These are phyloP conservation scores for Eremophila alpestris DNA, from an alignment of 2,797 vertebrate genomes.

Conservation along the genomic window DNA sequence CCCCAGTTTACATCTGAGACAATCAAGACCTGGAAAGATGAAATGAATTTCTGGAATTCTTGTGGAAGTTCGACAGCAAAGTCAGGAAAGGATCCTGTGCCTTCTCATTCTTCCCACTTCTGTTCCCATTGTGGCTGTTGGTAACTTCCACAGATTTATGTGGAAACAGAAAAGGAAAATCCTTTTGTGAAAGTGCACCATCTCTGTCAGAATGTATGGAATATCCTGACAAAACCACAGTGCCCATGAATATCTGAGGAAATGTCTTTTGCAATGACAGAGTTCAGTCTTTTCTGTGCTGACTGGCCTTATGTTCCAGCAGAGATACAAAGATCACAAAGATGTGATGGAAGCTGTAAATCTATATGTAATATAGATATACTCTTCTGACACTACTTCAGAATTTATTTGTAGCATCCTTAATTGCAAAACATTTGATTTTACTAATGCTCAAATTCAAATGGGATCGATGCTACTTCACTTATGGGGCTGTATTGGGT, in stretches of 20 bases:
- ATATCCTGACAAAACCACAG: neutral
- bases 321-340: conserved; percentile 3
- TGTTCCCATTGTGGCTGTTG: neutral
- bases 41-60: neutral
- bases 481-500: neutral
- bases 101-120: neutral
- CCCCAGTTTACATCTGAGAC: neutral
- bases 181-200: neutral
- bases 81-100: neutral
- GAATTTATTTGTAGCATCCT: neutral
- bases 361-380: neutral
- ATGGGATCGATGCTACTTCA: neutral
- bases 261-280: neutral
- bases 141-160: neutral
- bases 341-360: conserved; percentile 45
- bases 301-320: neutral
- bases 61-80: neutral
- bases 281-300: neutral
- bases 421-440: neutral
- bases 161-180: neutral
- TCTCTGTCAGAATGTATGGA: neutral
- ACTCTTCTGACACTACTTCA: neutral
- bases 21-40: neutral
- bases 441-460: neutral
- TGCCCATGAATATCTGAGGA: neutral